phyloP scores from a whole-genome alignment of 2,113 vertebrate genomes.

The Misgurnus anguillicaudatus region DNA sequence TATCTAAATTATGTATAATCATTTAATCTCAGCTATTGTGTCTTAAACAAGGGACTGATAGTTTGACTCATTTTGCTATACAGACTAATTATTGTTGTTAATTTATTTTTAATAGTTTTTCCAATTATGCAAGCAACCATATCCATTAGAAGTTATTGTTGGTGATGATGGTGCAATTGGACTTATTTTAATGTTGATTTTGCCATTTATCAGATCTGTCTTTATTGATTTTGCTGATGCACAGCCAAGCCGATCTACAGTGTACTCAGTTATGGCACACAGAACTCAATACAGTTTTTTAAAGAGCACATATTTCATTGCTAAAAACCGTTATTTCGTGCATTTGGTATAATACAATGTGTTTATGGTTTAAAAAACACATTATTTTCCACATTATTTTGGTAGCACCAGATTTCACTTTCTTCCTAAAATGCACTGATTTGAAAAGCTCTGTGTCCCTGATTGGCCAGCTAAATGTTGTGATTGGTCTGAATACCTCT shows the following conservation, averaged over 20 bases:
- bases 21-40: slow-evolving; percentile 16
- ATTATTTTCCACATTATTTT: no score
- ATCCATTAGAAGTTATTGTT: slow-evolving; percentile 66
- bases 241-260: neutral
- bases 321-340: no score
- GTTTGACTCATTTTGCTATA: slow-evolving; percentile 63
- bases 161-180: slow-evolving; percentile 45
- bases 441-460: no score
- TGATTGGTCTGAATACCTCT: no score
- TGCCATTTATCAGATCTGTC: slow-evolving; percentile 27
- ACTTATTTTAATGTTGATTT: slow-evolving; percentile 36
- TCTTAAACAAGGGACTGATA: slow-evolving; percentile 65
- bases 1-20: no score
- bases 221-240: slow-evolving; percentile 18
- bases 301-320: no score
- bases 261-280: neutral
- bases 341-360: no score
- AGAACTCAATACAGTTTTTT: neutral
- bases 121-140: slow-evolving; percentile 69
- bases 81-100: slow-evolving; percentile 68
- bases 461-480: no score
- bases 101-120: slow-evolving; percentile 77
- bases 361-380: no score
- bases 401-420: no score
- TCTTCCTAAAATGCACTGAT: no score